These are phyloP conservation scores for Plumapathes pennacea DNA, from an alignment of 92 coral and sea anemone species.

Conservation along the genomic window DNA sequence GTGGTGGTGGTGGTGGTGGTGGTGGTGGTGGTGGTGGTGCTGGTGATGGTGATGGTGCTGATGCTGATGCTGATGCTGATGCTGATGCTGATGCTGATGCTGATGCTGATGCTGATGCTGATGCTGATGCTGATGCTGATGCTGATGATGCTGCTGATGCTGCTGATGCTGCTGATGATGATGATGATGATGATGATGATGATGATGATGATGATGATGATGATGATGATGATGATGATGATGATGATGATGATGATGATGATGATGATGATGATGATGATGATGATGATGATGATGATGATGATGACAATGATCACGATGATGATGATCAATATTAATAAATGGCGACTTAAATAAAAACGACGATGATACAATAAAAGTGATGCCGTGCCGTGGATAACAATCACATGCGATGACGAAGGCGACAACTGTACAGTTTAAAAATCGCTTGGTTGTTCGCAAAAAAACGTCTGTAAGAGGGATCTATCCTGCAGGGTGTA, in stretches of 20 bases:
- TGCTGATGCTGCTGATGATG: not conserved
- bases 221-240: not conserved
- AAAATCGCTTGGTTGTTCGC: too few relatives aligned
- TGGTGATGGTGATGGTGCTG: not conserved
- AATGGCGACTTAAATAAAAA: too few relatives aligned
- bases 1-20: not conserved
- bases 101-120: not conserved
- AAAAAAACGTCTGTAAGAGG: too few relatives aligned
- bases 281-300: too few relatives aligned
- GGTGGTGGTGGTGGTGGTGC: not conserved
- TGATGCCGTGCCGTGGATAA: too few relatives aligned
- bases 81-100: not conserved
- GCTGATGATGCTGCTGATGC: not conserved
- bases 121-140: not conserved
- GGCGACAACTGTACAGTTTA: too few relatives aligned
- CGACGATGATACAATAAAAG: too few relatives aligned
- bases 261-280: too few relatives aligned
- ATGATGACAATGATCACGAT: too few relatives aligned
- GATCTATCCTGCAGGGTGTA: too few relatives aligned
- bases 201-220: not conserved
- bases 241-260: not conserved
- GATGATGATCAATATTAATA: too few relatives aligned
- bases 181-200: not conserved
- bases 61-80: not conserved
- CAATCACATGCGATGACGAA: too few relatives aligned